phyloP scores from a whole-genome alignment of 2,797 vertebrate genomes.

The Sphenopsis melanotis region DNA sequence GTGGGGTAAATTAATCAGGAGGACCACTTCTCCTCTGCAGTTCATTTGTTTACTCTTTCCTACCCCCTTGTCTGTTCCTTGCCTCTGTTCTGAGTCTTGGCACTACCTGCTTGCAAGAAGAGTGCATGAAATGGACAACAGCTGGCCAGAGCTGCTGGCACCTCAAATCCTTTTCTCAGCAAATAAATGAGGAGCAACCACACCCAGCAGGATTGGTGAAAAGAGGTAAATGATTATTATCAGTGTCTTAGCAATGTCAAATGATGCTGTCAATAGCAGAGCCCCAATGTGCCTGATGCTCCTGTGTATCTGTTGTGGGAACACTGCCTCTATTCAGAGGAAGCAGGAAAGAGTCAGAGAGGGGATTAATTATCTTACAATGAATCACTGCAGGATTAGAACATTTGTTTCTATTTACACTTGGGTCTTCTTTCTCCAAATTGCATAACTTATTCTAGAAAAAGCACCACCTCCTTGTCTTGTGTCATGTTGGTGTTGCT shows the following conservation, averaged over 20 bases:
- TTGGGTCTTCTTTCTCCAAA: not conserved
- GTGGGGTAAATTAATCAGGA: not conserved
- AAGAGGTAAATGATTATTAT: not conserved
- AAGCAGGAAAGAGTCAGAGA: not conserved
- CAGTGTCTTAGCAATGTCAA: not conserved
- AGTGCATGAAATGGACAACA: not conserved
- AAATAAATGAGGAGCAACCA: not conserved
- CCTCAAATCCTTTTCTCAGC: not conserved
- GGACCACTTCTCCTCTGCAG: not conserved
- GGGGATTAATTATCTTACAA: not conserved
- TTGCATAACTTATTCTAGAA: not conserved
- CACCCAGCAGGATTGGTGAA: not conserved
- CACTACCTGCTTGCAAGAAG: not conserved
- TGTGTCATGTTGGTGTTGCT: not conserved
- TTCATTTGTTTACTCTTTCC: not conserved
- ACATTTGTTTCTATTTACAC: not conserved
- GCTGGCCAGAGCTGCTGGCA: not conserved
- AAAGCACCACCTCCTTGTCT: not conserved
- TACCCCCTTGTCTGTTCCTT: not conserved
- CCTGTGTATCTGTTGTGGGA: not conserved
- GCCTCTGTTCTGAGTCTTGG: not conserved
- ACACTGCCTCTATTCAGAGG: not conserved
- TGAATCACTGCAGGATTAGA: not conserved
- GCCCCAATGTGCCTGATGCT: not conserved
- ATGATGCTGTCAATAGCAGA: accelerated